Evolutionary conservation across 2,797 vertebrate genomes (phyloP).

Genomic region (Mastacembelus armatus): DNA sequence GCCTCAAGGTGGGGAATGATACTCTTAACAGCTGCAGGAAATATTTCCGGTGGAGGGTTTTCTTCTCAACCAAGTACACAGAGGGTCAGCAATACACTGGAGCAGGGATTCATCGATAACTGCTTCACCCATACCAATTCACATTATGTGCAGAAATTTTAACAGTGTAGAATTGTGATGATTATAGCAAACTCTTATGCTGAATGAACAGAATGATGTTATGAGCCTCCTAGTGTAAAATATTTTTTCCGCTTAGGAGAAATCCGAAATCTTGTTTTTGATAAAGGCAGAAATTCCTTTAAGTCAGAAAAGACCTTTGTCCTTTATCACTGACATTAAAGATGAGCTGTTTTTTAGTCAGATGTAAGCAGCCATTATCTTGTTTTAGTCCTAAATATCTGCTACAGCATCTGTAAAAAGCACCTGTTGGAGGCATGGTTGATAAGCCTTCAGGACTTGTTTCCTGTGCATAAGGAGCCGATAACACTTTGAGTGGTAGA

Average conservation of each 20-base stretch:
- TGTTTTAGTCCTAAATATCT: not conserved
- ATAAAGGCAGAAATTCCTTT: not conserved
- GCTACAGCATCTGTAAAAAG: not conserved
- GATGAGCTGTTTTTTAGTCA: not conserved
- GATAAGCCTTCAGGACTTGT: not conserved
- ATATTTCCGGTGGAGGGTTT: conserved; percentile 79
- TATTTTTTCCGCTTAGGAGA: not conserved
- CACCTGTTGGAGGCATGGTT: conserved; percentile 3
- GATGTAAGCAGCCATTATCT: not conserved
- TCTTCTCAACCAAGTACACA: conserved; percentile 60
- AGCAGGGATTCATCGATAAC: conserved; percentile 35
- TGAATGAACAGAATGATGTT: not conserved
- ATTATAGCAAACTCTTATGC: too few species aligned
- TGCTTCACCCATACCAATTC: not conserved
- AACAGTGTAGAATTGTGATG: not conserved
- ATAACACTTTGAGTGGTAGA: conserved; percentile 20
- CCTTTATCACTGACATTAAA: not conserved
- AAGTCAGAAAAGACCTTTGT: not conserved
- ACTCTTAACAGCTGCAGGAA: conserved; percentile 81
- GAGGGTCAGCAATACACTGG: conserved; percentile 48
- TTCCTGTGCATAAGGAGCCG: conserved; percentile 1
- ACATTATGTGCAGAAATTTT: not conserved
- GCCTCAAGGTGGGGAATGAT: conserved; percentile 81
- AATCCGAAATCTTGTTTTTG: not conserved
- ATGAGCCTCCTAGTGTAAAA: not conserved